Percentiles rank a stretch among this genome's conserved stretches.
Conservation (phyloP, 2,888 invertebrate genomes). For the Caenorhabditis sulstoni region DNA sequence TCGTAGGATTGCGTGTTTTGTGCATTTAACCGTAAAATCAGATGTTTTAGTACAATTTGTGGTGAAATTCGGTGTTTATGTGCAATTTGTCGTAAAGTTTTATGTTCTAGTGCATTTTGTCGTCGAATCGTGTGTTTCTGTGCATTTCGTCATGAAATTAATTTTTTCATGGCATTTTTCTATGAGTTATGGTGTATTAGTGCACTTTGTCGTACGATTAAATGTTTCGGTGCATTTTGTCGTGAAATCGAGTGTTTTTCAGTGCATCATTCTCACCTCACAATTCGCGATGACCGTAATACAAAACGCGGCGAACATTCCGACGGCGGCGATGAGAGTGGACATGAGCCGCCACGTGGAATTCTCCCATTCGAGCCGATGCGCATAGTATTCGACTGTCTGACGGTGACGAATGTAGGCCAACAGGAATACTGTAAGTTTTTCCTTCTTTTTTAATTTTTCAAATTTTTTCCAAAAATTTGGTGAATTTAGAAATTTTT, state of each 20-base stretch:
- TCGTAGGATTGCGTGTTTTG: too few species aligned
- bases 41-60: too few species aligned
- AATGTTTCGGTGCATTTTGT: too few species aligned
- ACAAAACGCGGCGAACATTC: conserved; percentile 42
- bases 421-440: conserved; percentile 65
- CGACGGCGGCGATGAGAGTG: conserved; percentile 35
- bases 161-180: too few species aligned
- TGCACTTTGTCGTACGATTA: background rate
- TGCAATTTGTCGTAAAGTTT: background rate
- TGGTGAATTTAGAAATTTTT: too few species aligned
- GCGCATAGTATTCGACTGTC: conserved; percentile 71
- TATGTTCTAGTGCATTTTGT: background rate
- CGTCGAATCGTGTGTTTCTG: too few species aligned
- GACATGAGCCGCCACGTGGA: conserved; percentile 40
- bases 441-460: too few species aligned
- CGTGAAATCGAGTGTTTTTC: background rate
- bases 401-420: conserved; percentile 69
- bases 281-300: conserved; percentile 56
- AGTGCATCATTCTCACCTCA: conserved; percentile 23
- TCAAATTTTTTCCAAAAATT: too few species aligned
- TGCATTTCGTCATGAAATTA: too few species aligned
- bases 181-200: too few species aligned
- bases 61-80: background rate
- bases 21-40: too few species aligned
- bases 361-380: conserved; percentile 65